Percentiles rank a stretch among this genome's conserved stretches.
phyloP scores from a whole-genome alignment of 2,113 vertebrate genomes.

The Epinephelus cyanopodus region DNA sequence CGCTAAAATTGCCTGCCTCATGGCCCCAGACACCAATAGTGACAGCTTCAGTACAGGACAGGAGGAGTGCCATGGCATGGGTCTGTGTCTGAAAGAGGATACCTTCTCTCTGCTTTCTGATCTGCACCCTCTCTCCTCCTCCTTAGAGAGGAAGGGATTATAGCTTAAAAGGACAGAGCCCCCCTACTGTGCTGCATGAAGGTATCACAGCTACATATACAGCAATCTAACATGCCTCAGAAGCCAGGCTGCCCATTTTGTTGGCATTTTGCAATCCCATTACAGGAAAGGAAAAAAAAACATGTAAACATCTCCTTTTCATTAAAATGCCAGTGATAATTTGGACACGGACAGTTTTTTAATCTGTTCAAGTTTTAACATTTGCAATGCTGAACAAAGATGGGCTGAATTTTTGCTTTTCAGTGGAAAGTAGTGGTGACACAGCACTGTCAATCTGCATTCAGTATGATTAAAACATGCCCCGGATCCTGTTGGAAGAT shows the following conservation, averaged over 20 bases:
- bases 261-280: slow-evolving; percentile 63
- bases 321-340: slow-evolving; percentile 77
- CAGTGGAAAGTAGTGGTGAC: slow-evolving; percentile 71
- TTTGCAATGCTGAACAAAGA: slow-evolving; percentile 67
- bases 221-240: slow-evolving; percentile 43
- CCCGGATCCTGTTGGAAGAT: slow-evolving; percentile 70
- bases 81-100: slow-evolving; percentile 64
- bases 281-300: slow-evolving; percentile 56
- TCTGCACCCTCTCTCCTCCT: slow-evolving; percentile 67
- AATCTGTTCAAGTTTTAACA: slow-evolving; percentile 75
- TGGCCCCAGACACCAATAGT: slow-evolving; percentile 84
- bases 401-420: slow-evolving; percentile 64
- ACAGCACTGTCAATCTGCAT: slow-evolving; percentile 76
- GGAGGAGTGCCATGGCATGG: slow-evolving; percentile 68
- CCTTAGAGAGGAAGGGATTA: slow-evolving; percentile 59
- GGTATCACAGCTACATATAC: slow-evolving; percentile 53
- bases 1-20: slow-evolving; percentile 88
- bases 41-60: slow-evolving; percentile 85
- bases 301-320: slow-evolving; percentile 73
- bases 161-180: slow-evolving; percentile 63
- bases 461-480: slow-evolving; percentile 80
- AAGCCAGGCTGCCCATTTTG: slow-evolving; percentile 48
- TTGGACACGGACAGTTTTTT: slow-evolving; percentile 77
- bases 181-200: slow-evolving; percentile 48
- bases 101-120: slow-evolving; percentile 68